Evolutionary conservation across 1,140 invertebrate species (phyloP), one percentile per base, ranked within the genome.

Genomic region (Oryctes rhinoceros): DNA sequence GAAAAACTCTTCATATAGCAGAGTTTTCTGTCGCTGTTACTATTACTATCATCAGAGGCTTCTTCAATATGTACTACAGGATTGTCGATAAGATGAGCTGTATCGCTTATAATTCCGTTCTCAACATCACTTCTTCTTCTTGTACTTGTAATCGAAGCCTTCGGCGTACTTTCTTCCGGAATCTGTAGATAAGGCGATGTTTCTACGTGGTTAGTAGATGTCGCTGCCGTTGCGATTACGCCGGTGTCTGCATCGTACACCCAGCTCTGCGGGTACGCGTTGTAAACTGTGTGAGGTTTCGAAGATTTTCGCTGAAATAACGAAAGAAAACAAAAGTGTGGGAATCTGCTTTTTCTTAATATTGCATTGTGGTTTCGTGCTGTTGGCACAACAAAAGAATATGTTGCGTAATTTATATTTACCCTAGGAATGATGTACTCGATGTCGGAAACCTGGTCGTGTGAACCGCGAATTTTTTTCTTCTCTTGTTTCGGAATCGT

Each of bases 351-450:
- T 49, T 74, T 35, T 44, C 39, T 44, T 44, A 4, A 44, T 3
- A 44, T 44, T 44, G 0, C 39, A 47, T 44, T 47, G 75, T 76
- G 20, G 4, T 44, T n/a, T 76, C 10, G 75, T 48, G 35, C 4
- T 20, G 75, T 49, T 76, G 11, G 39, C 39, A 20, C 10, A 71
- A 71, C 65, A 71, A 71, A 71, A 35, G 65, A 71, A 71, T 59
- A 24, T 71, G 9, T 71, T 71, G 35, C 75, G 37, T 47, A 76
- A 47, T 48, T 10, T 37, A 6, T 62, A 82, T 87, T 87, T 87
- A 90, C 89, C 86, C 88, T 88, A 37, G 89, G 89, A 80, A 90
- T 88, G 59, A 90, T 89, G 83, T 90, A 90, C 81, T 90, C 89
- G 65, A 88, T 88, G 83, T 90, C 89, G 15, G 88, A 87, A 15